Evolutionary conservation across 2,888 invertebrate species (phyloP).

Genomic region (Carcina quercana): DNA sequence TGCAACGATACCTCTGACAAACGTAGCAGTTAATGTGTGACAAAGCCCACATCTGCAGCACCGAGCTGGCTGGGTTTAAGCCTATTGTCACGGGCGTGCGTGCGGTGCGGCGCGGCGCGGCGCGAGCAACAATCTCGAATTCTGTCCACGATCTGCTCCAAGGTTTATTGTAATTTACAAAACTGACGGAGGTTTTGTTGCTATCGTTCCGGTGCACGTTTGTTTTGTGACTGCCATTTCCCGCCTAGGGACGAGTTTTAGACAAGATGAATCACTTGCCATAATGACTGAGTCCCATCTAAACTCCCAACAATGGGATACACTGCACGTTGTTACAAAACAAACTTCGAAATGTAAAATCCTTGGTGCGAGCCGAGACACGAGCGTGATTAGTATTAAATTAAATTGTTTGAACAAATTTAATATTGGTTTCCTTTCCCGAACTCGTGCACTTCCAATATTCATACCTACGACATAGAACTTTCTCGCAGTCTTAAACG

Average conservation of each 20-base stretch:
- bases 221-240: slow-evolving; percentile 44
- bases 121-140: slow-evolving; percentile 52
- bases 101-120: too few species aligned
- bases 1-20: too few species aligned
- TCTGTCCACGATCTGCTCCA: slow-evolving; percentile 58
- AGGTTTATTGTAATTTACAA: slow-evolving; percentile 71
- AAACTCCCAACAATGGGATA: slow-evolving; percentile 9
- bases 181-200: slow-evolving; percentile 61
- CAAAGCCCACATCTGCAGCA: slow-evolving; percentile 44
- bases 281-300: slow-evolving; percentile 11
- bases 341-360: too few species aligned
- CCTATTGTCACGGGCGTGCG: slow-evolving; percentile 53
- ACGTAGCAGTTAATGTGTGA: slow-evolving; percentile 47
- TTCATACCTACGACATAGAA: too few species aligned
- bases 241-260: slow-evolving; percentile 10
- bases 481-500: too few species aligned
- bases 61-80: slow-evolving; percentile 40
- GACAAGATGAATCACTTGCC: slow-evolving; percentile 15
- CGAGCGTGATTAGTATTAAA: too few species aligned
- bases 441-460: too few species aligned
- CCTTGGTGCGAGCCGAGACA: too few species aligned
- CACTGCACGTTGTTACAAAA: background rate
- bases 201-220: slow-evolving; percentile 50
- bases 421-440: too few species aligned
- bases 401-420: too few species aligned